A percentile compares a stretch with the other conserved stretches of the same genome.
Evolutionary conservation across 2,113 vertebrate genomes (phyloP).

Genomic region (Tylochromis polylepis): DNA sequence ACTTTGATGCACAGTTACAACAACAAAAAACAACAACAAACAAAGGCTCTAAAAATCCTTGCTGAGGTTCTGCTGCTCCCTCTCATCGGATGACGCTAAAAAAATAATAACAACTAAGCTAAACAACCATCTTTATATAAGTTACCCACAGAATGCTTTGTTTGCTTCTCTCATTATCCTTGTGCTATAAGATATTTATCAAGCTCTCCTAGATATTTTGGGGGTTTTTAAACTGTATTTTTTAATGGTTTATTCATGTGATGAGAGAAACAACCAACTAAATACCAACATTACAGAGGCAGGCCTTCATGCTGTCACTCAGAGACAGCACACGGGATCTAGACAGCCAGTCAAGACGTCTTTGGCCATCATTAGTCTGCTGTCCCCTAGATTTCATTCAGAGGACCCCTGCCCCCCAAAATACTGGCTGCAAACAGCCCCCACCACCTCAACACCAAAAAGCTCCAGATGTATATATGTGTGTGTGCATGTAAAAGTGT

Average conservation of each 20-base stretch:
- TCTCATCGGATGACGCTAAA: background rate
- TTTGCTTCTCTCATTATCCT: background rate
- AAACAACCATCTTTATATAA: background rate
- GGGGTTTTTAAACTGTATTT: no score
- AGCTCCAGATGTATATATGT: slow-evolving; percentile 43
- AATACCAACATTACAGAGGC: background rate
- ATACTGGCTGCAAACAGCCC: slow-evolving; percentile 16
- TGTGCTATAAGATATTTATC: background rate
- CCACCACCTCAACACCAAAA: background rate
- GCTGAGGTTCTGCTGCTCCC: background rate
- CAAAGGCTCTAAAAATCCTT: background rate
- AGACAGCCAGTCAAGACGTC: background rate
- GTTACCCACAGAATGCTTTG: background rate
- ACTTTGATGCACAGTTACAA: background rate
- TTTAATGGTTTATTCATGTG: background rate
- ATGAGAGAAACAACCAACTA: background rate
- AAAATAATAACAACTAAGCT: background rate
- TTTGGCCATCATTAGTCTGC: background rate
- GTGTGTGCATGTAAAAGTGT: background rate
- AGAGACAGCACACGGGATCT: slow-evolving; percentile 5
- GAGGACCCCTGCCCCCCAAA: background rate
- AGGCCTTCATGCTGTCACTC: background rate
- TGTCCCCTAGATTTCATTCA: slow-evolving; percentile 22
- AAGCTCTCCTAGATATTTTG: background rate
- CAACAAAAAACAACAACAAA: background rate